These are phyloP conservation scores for Holacanthella duospinosa DNA, from an alignment of 2,888 invertebrate species.

Conservation along the genomic window DNA sequence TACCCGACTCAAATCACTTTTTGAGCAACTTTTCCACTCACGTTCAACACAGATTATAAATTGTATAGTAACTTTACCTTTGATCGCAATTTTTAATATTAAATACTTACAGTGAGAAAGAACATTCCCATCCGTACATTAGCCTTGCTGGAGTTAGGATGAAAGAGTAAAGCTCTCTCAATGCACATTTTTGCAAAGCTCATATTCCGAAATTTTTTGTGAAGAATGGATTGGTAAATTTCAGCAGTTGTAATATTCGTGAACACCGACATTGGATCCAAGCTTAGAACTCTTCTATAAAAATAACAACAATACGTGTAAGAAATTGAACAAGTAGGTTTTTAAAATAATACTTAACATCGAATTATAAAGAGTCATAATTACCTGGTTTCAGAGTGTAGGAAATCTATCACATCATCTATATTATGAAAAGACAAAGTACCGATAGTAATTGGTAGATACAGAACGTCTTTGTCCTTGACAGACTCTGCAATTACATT, in stretches of 20 bases:
- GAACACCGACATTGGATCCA: slow-evolving; percentile 2
- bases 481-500: no score
- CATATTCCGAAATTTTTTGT: background rate
- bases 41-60: background rate
- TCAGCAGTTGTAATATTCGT: background rate
- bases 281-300: background rate
- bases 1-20: background rate
- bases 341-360: no score
- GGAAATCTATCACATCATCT: no score
- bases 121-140: slow-evolving; percentile 5
- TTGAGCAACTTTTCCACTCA: background rate
- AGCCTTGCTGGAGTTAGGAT: slow-evolving; percentile 9
- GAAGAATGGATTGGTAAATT: background rate
- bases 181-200: slow-evolving; percentile 4
- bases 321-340: no score
- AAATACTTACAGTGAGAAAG: background rate
- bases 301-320: no score
- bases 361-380: no score
- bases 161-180: slow-evolving; percentile 4
- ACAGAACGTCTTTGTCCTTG: no score
- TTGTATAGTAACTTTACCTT: background rate
- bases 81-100: background rate
- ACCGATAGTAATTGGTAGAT: no score
- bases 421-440: no score
- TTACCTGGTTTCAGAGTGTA: no score